Evolutionary conservation across 2,888 invertebrate species (phyloP).

Genomic region (Drosophila suboccidentalis): DNA sequence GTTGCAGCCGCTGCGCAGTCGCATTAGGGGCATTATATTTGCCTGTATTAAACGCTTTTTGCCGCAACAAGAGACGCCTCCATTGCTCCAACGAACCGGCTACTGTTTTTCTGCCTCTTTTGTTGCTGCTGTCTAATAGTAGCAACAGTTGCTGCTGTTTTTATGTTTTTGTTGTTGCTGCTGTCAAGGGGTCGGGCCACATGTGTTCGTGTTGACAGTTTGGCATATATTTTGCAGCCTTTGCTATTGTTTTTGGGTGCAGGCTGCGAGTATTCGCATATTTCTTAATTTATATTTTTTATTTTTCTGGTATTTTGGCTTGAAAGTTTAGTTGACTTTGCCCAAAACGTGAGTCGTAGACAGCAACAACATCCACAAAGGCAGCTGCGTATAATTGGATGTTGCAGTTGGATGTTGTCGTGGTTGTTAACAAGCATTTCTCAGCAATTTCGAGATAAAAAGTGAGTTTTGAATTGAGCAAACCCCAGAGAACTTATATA

Average conservation of each 20-base stretch:
- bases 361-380: slow-evolving; percentile 15
- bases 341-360: slow-evolving; percentile 53
- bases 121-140: slow-evolving; percentile 20
- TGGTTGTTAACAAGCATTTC: slow-evolving; percentile 40
- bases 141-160: slow-evolving; percentile 25
- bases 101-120: slow-evolving; percentile 43
- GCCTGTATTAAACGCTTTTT: slow-evolving; percentile 29
- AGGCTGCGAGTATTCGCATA: slow-evolving; percentile 18
- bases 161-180: slow-evolving; percentile 8
- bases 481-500: not conserved
- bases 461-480: slow-evolving; percentile 19
- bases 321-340: slow-evolving; percentile 64
- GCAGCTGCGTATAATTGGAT: slow-evolving; percentile 59
- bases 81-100: slow-evolving; percentile 21
- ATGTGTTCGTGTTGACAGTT: slow-evolving; percentile 63
- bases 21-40: slow-evolving; percentile 42
- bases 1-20: slow-evolving; percentile 30
- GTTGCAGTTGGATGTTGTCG: slow-evolving; percentile 18
- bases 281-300: slow-evolving; percentile 10
- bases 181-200: slow-evolving; percentile 38
- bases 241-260: slow-evolving; percentile 46
- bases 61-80: slow-evolving; percentile 10
- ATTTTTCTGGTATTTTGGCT: slow-evolving; percentile 11
- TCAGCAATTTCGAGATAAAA: slow-evolving; percentile 25
- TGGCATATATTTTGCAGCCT: slow-evolving; percentile 55